Conservation (phyloP, 1,140 invertebrate species). For the Drosophila ercepeae region DNA sequence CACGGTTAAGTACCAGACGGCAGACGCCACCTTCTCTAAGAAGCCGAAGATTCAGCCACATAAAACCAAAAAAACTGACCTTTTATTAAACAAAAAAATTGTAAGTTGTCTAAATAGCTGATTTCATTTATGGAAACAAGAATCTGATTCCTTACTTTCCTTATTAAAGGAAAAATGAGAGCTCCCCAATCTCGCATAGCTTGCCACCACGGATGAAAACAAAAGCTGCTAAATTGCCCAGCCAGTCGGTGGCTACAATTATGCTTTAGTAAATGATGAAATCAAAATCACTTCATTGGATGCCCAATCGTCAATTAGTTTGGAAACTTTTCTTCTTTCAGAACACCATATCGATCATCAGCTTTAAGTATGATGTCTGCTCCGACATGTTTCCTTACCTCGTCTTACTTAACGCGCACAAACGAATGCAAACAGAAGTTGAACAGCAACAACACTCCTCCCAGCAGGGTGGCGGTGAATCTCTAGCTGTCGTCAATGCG, state of each 20-base stretch:
- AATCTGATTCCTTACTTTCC: too few relatives aligned
- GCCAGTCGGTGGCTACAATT: constrained; percentile 88
- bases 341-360: constrained; percentile 90
- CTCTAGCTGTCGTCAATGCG: constrained; percentile 74
- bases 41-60: constrained; percentile 83
- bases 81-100: constrained; percentile 88
- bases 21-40: constrained; percentile 81
- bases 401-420: constrained; percentile 91
- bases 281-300: constrained; percentile 82
- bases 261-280: constrained; percentile 87
- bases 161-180: constrained; percentile 80
- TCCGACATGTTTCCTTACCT: constrained; percentile 92
- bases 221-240: constrained; percentile 89
- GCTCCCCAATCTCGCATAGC: constrained; percentile 87
- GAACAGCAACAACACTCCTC: constrained; percentile 64
- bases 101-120: constrained; percentile 84
- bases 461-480: constrained; percentile 55
- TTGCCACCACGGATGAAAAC: constrained; percentile 86
- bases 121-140: not conserved
- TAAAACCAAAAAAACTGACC: constrained; percentile 85
- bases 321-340: constrained; percentile 51
- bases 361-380: constrained; percentile 94
- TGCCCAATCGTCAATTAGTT: constrained; percentile 80
- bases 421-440: constrained; percentile 89
- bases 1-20: constrained; percentile 82